Conservation (phyloP, 2,113 vertebrate genomes). For the Ochotona curzoniae region DNA sequence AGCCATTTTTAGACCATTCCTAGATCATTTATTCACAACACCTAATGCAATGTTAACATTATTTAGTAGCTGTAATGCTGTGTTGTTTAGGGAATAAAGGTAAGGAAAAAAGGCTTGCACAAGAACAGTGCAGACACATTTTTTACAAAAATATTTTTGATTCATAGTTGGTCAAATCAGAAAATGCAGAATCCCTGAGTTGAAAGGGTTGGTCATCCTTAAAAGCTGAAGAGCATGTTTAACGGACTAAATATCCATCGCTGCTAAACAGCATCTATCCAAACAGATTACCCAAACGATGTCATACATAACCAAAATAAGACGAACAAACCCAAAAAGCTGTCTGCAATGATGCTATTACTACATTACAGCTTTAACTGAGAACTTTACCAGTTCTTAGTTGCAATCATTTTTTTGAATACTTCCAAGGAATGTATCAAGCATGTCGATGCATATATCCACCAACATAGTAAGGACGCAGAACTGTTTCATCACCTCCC, state of each 20-base stretch:
- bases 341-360: neutral
- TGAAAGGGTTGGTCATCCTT: neutral
- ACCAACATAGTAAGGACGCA: neutral
- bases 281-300: neutral
- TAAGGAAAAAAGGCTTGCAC: neutral
- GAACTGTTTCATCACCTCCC: neutral
- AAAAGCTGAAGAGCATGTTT: neutral
- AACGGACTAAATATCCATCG: no score
- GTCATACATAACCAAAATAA: neutral
- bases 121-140: neutral
- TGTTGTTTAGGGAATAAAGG: neutral
- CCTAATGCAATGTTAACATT: neutral
- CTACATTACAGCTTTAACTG: neutral
- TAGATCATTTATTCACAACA: neutral
- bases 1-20: neutral
- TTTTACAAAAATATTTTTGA: neutral
- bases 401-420: neutral
- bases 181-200: neutral
- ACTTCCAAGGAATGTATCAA: neutral
- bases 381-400: neutral
- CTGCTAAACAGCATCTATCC: no score
- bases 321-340: constrained; percentile 12
- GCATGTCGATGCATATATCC: neutral
- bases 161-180: neutral
- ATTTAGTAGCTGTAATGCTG: neutral